Conservation (phyloP, 2,888 invertebrate species). For the Drosophila subquinaria region DNA sequence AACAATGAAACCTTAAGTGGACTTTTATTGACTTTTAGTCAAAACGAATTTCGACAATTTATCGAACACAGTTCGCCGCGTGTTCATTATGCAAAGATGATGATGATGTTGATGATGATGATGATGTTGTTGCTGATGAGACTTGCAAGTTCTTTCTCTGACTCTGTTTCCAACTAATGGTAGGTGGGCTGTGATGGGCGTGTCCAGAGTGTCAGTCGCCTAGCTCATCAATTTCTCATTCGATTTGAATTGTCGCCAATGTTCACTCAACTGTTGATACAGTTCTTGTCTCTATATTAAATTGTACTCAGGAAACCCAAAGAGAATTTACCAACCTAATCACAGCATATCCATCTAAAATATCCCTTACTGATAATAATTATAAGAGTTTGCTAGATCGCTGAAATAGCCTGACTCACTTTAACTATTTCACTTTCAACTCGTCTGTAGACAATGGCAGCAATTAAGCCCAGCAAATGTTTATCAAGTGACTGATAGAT, state of each 20-base stretch:
- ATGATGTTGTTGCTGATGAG: conserved; percentile 40
- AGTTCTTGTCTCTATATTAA: conserved; percentile 46
- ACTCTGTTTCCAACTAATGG: not conserved
- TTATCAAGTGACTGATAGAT: conserved; percentile 40
- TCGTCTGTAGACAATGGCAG: conserved; percentile 41
- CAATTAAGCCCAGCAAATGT: conserved; percentile 53
- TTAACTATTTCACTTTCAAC: conserved; percentile 1
- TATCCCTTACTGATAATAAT: conserved; percentile 4
- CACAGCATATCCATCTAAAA: not conserved
- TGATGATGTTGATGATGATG: conserved; percentile 32
- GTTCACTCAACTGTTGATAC: conserved; percentile 70
- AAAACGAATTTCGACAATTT: conserved; percentile 81
- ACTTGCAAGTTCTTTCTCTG: conserved; percentile 25
- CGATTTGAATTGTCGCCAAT: conserved; percentile 63
- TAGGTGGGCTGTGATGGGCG: conserved; percentile 37
- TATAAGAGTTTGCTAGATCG: not conserved
- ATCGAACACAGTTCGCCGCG: conserved; percentile 72
- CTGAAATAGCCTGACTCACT: not conserved
- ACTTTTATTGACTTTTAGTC: conserved; percentile 81
- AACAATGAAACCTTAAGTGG: conserved; percentile 81
- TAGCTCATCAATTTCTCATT: conserved; percentile 80
- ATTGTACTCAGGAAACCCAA: conserved; percentile 16
- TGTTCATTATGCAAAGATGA: conserved; percentile 73
- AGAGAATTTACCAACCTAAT: not conserved
- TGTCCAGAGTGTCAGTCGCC: conserved; percentile 65